Conservation (phyloP, 2,888 invertebrate species). For the Apamea epomidion region DNA sequence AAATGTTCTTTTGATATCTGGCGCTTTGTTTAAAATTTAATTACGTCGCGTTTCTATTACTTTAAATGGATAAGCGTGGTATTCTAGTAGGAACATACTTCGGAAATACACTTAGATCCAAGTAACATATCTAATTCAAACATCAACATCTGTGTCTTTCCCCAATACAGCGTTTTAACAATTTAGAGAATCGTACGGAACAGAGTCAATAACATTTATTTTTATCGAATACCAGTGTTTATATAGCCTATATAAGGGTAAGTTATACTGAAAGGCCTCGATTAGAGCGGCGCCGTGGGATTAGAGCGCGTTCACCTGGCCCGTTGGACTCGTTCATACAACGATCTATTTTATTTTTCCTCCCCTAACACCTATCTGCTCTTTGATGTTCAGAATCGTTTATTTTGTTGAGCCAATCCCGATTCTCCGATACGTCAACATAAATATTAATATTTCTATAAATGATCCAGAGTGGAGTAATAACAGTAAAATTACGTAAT, state of each 20-base stretch:
- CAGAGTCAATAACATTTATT: conserved; percentile 53
- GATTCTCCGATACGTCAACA: conserved; percentile 65
- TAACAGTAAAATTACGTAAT: conserved; percentile 31
- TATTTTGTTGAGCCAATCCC: conserved; percentile 73
- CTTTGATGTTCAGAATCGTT: conserved; percentile 76
- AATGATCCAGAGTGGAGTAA: conserved; percentile 26
- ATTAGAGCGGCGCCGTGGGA: conserved; percentile 68
- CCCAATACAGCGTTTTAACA: conserved; percentile 37
- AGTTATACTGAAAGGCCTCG: conserved; percentile 64
- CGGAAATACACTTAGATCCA: neutral
- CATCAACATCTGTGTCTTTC: conserved; percentile 20
- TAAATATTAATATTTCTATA: conserved; percentile 60
- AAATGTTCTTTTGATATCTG: neutral
- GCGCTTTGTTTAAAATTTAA: neutral
- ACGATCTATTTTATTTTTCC: conserved; percentile 71
- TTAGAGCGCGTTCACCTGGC: conserved; percentile 69
- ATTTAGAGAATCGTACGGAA: conserved; percentile 32
- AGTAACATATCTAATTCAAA: conserved; percentile 15
- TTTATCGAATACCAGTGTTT: conserved; percentile 51
- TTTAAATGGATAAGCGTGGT: neutral
- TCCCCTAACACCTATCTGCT: conserved; percentile 68
- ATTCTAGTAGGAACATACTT: neutral
- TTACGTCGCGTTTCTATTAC: too few relatives aligned
- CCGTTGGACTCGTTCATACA: conserved; percentile 71
- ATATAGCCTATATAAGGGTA: conserved; percentile 46